Evolutionary conservation across 1,140 invertebrate genomes (phyloP).

Genomic region (Leptestheria dahalacensis): DNA sequence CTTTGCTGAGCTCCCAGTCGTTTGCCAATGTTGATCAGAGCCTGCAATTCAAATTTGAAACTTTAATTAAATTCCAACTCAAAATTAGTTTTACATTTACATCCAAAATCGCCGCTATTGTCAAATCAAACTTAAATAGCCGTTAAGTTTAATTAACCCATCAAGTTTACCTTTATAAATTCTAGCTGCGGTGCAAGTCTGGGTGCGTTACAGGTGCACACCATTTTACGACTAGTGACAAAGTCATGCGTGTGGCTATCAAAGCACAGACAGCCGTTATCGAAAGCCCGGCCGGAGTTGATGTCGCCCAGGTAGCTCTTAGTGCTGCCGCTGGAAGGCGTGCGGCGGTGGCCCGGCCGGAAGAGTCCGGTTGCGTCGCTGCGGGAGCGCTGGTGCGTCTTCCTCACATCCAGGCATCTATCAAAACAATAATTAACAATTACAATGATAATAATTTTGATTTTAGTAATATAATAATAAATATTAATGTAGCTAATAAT

Average conservation of each 20-base stretch:
- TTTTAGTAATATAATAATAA: no score
- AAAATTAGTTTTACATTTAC: no score
- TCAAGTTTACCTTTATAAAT: constrained; percentile 41
- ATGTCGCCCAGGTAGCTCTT: constrained; percentile 66
- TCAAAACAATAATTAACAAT: no score
- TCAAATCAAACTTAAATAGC: neutral
- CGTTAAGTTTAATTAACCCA: neutral
- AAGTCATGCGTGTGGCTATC: constrained; percentile 31
- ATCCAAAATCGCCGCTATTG: no score
- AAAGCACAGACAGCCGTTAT: constrained; percentile 86
- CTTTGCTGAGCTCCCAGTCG: constrained; percentile 72
- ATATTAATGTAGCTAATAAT: no score
- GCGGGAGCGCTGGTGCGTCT: constrained; percentile 71
- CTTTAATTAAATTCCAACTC: neutral
- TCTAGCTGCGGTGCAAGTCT: constrained; percentile 68
- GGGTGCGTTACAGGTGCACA: constrained; percentile 43
- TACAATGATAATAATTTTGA: no score
- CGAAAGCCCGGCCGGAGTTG: constrained; percentile 82
- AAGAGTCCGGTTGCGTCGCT: constrained; percentile 69
- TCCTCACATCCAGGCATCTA: constrained; percentile 28
- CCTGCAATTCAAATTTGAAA: constrained; percentile 32
- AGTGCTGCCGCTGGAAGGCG: constrained; percentile 22
- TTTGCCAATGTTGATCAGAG: constrained; percentile 79
- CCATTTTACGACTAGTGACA: neutral
- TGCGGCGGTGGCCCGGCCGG: constrained; percentile 23